Evolutionary conservation across 2,888 invertebrate genomes (phyloP).

Genomic region (Drosophila pseudotalamancana): DNA sequence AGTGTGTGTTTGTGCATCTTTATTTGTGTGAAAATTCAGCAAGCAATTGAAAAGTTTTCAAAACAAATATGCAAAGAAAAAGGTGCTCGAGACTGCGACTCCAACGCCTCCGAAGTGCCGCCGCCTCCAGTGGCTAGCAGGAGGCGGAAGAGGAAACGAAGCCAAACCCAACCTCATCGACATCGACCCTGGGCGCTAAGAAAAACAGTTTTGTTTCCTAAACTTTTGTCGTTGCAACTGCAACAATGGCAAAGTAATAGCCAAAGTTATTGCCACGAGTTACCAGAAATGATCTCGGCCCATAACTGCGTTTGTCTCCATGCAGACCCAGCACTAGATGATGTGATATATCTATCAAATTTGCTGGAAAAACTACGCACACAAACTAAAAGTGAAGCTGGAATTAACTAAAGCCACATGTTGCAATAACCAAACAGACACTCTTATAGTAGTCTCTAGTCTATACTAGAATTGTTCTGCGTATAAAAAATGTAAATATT

Average conservation of each 20-base stretch:
- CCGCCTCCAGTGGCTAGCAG: slow-evolving; percentile 6
- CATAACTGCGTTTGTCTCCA: background rate
- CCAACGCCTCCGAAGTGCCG: slow-evolving; percentile 52
- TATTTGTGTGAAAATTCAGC: slow-evolving; percentile 61
- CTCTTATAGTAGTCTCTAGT: no score
- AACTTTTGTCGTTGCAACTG: slow-evolving; percentile 70
- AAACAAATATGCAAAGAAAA: slow-evolving; percentile 77
- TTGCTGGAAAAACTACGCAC: background rate
- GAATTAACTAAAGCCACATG: slow-evolving; percentile 10
- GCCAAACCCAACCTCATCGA: slow-evolving; percentile 10
- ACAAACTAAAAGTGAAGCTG: no score
- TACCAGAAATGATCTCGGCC: slow-evolving; percentile 17
- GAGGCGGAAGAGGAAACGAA: slow-evolving; percentile 40
- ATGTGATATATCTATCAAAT: slow-evolving; percentile 23
- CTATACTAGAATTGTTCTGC: no score
- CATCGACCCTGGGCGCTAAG: slow-evolving; percentile 37
- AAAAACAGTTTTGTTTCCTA: slow-evolving; percentile 66
- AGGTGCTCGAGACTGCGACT: slow-evolving; percentile 60
- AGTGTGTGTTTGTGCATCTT: slow-evolving; percentile 27
- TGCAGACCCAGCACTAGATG: background rate
- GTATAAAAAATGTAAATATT: no score
- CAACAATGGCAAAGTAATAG: slow-evolving; percentile 63
- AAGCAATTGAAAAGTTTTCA: slow-evolving; percentile 71
- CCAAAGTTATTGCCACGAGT: slow-evolving; percentile 30
- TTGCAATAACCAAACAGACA: background rate